A percentile compares a stretch with the other conserved stretches of the same genome.
Evolutionary conservation across 2,888 invertebrate genomes (phyloP).

Genomic region (Oeneis ivallda): DNA sequence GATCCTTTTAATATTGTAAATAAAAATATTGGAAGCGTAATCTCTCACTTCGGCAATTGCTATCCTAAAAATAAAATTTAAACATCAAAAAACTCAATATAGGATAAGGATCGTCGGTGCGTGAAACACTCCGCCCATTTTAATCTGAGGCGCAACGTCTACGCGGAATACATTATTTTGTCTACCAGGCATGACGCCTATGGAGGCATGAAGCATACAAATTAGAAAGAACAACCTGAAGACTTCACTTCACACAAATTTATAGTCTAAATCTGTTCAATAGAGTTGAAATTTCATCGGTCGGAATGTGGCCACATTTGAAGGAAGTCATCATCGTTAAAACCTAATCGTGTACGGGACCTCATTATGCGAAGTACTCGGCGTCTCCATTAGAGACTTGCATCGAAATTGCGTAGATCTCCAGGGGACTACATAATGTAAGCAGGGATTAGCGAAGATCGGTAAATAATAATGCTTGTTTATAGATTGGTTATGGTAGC

Average conservation of each 20-base stretch:
- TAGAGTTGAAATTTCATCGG: slow-evolving; percentile 44
- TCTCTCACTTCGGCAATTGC: neutral
- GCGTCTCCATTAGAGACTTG: slow-evolving; percentile 57
- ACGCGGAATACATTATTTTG: slow-evolving; percentile 63
- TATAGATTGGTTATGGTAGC: neutral
- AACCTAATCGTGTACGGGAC: slow-evolving; percentile 72
- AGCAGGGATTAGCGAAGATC: slow-evolving; percentile 22
- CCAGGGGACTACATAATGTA: slow-evolving; percentile 18
- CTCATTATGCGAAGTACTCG: slow-evolving; percentile 70
- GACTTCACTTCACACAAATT: slow-evolving; percentile 29
- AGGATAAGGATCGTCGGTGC: slow-evolving; percentile 19
- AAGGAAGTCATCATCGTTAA: slow-evolving; percentile 73
- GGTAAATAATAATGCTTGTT: slow-evolving; percentile 7
- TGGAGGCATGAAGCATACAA: slow-evolving; percentile 61
- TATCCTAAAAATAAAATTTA: slow-evolving; percentile 13
- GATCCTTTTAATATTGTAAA: too few species aligned
- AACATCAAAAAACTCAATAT: slow-evolving; percentile 19
- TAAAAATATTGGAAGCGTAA: neutral
- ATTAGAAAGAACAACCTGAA: slow-evolving; percentile 57
- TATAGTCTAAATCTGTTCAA: slow-evolving; percentile 33
- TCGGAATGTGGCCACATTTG: slow-evolving; percentile 32
- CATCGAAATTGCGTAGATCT: slow-evolving; percentile 36
- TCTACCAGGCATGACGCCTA: slow-evolving; percentile 67
- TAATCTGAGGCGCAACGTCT: slow-evolving; percentile 31
- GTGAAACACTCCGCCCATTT: slow-evolving; percentile 28